These are phyloP conservation scores for Stigmatopora argus DNA, from an alignment of 2,113 vertebrate genomes.

Conservation along the genomic window DNA sequence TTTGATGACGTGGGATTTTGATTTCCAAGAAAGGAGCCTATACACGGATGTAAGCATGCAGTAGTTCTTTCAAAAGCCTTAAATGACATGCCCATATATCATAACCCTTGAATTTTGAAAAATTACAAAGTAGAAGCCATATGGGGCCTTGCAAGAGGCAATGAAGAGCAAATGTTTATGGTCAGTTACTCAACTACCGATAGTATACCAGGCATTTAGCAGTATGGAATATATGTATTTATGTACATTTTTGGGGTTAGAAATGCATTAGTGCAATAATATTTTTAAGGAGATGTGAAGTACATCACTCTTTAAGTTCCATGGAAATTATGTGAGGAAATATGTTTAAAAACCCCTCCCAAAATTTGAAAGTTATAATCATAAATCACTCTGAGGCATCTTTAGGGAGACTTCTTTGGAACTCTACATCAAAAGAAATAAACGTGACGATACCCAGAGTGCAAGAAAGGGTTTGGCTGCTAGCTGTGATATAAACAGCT, in stretches of 20 bases:
- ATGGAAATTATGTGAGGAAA: not conserved
- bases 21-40: slow-evolving; percentile 57
- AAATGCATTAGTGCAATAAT: not conserved
- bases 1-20: slow-evolving; percentile 64
- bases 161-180: not conserved
- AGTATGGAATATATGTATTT: no score
- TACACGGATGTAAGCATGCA: not conserved
- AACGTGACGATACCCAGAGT: not conserved
- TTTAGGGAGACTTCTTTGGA: not conserved
- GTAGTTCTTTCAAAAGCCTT: not conserved
- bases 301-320: not conserved
- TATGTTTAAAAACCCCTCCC: not conserved
- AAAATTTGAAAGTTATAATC: not conserved
- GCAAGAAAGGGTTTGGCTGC: not conserved
- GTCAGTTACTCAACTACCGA: not conserved
- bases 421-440: not conserved
- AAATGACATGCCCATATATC: slow-evolving; percentile 33
- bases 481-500: not conserved
- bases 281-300: not conserved
- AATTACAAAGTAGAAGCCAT: slow-evolving; percentile 31
- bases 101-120: slow-evolving; percentile 32
- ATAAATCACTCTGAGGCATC: not conserved
- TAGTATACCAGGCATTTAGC: not conserved
- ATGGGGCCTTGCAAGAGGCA: slow-evolving; percentile 11
- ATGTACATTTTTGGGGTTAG: not conserved